Percentiles rank a stretch among this genome's conserved stretches.
Conservation (phyloP, 2,888 invertebrate species). For the Coleophora deauratella region DNA sequence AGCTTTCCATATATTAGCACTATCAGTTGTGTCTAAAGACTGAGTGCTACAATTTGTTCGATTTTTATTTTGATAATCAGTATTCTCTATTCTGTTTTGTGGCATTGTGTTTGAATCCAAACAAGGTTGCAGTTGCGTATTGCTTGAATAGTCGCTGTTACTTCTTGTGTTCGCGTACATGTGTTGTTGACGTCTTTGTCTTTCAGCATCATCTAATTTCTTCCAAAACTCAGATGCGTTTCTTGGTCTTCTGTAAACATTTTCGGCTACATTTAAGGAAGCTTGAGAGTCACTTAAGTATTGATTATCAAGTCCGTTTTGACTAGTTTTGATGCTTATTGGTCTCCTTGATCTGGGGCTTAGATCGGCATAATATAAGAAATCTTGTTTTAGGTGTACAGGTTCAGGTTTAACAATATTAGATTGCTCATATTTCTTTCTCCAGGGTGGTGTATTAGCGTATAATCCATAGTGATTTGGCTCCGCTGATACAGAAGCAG, state of each 20-base stretch:
- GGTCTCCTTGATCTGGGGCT: conserved; percentile 82
- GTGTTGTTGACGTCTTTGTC: conserved; percentile 47
- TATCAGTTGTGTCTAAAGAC: conserved; percentile 50
- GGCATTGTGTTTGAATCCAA: conserved; percentile 31
- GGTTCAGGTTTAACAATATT: conserved; percentile 53
- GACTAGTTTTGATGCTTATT: conserved; percentile 76
- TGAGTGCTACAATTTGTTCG: conserved; percentile 36
- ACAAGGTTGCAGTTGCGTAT: conserved; percentile 30
- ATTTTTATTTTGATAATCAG: conserved; percentile 44
- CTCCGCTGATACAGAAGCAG: conserved; percentile 66
- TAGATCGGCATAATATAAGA: conserved; percentile 81
- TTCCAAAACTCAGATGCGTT: conserved; percentile 79
- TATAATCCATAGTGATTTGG: conserved; percentile 64
- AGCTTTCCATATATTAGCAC: conserved; percentile 63
- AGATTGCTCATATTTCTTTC: conserved; percentile 41
- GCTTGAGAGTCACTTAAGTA: conserved; percentile 70
- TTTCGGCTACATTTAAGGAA: conserved; percentile 41
- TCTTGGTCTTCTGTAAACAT: conserved; percentile 50
- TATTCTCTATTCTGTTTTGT: conserved; percentile 28
- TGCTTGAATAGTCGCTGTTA: conserved; percentile 52
- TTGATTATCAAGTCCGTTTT: conserved; percentile 54
- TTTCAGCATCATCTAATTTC: conserved; percentile 73
- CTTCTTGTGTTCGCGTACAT: conserved; percentile 47
- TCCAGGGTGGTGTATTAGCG: conserved; percentile 56
- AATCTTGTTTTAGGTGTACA: conserved; percentile 61